Evolutionary conservation across 2,113 vertebrate species (phyloP).

Genomic region (Campylomormyrus tamandua): DNA sequence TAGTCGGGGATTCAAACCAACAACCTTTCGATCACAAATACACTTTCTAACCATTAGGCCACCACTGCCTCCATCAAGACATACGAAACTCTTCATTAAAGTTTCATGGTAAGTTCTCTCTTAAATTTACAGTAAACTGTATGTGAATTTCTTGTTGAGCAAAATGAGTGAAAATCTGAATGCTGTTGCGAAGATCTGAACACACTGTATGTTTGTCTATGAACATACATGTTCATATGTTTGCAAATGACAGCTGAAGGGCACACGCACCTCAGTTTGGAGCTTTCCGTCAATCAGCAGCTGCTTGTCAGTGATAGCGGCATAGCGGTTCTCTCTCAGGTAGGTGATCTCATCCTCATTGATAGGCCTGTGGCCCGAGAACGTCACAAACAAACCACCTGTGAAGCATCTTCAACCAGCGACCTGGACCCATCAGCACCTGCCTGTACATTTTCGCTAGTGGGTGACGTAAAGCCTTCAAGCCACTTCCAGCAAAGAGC

Average conservation of each 20-base stretch:
- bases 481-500: neutral
- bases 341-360: constrained; percentile 85
- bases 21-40: neutral
- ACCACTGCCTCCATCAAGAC: neutral
- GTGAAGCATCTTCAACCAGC: neutral
- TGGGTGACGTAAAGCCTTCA: neutral
- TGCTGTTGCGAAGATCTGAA: neutral
- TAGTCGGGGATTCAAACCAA: neutral
- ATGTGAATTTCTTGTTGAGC: neutral
- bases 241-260: neutral
- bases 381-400: neutral
- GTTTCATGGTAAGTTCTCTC: neutral
- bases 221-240: neutral
- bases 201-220: neutral
- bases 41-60: neutral
- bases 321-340: constrained; percentile 75
- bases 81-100: neutral
- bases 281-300: constrained; percentile 72
- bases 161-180: neutral
- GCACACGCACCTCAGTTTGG: constrained; percentile 69
- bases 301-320: constrained; percentile 83
- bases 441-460: neutral
- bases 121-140: neutral
- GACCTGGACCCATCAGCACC: neutral
- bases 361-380: constrained; percentile 64